Percentiles rank a stretch among this genome's conserved stretches.
phyloP scores from a whole-genome alignment of 37 sponge, comb jelly and placozoan genomes.

The Spongilla lacustris region DNA sequence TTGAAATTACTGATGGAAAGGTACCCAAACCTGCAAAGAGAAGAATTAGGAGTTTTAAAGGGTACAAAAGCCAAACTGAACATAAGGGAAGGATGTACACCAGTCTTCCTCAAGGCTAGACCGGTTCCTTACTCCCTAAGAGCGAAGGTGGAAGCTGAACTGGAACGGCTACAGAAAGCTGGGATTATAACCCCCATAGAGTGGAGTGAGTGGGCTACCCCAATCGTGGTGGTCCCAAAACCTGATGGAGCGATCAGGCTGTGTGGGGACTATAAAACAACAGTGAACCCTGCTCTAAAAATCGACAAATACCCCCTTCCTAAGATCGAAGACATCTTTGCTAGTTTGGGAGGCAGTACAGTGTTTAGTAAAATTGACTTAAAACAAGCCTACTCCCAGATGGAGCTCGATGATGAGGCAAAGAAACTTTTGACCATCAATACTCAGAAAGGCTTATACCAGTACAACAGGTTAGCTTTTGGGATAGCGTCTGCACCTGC shows the following conservation, averaged over 20 bases:
- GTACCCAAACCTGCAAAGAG: no score
- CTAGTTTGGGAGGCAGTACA: slow-evolving; percentile 15
- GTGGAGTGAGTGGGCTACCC: background rate
- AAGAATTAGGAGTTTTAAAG: no score
- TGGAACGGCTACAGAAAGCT: no score
- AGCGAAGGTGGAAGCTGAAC: no score
- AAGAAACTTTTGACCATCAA: background rate
- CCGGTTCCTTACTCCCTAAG: no score
- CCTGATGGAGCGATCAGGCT: background rate
- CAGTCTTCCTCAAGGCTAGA: no score
- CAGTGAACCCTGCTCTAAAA: slow-evolving; percentile 27
- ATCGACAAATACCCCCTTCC: slow-evolving; percentile 17
- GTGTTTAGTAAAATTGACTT: slow-evolving; percentile 24
- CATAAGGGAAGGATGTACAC: no score
- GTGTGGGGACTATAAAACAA: slow-evolving; percentile 26
- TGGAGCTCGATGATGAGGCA: slow-evolving; percentile 16
- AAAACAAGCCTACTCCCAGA: slow-evolving; percentile 16
- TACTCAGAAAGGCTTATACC: slow-evolving; percentile 41
- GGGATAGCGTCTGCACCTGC: slow-evolving; percentile 41
- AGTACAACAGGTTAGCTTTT: slow-evolving; percentile 38
- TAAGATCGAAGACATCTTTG: slow-evolving; percentile 11
- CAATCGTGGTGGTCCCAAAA: background rate
- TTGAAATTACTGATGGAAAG: no score
- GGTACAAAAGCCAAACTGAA: no score
- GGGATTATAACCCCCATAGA: background rate